These are phyloP conservation scores for Phortica variegata DNA, from an alignment of 1,140 invertebrate genomes.

Conservation along the genomic window DNA sequence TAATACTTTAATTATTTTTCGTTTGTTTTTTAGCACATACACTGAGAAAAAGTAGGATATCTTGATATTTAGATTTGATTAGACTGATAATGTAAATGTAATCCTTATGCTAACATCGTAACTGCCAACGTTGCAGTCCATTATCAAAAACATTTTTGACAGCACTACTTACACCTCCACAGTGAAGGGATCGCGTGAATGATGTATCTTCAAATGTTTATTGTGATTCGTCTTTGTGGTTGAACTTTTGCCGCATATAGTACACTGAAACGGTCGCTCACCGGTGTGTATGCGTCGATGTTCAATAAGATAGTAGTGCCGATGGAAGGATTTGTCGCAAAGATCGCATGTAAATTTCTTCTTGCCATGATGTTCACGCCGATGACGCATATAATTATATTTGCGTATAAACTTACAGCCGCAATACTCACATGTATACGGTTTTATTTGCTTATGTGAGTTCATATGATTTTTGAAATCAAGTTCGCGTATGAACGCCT, in stretches of 20 bases:
- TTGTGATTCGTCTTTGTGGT: conserved; percentile 87
- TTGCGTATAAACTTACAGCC: conserved; percentile 91
- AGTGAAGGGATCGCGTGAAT: conserved; percentile 79
- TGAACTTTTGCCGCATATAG: conserved; percentile 82
- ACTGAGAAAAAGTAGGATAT: too few relatives aligned
- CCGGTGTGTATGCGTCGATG: conserved; percentile 82
- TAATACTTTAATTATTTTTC: too few relatives aligned
- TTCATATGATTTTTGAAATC: conserved; percentile 83
- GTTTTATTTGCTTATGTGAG: conserved; percentile 75
- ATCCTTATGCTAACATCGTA: too few relatives aligned
- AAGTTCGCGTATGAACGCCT: conserved; percentile 75
- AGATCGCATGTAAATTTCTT: conserved; percentile 86
- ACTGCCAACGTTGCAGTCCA: too few relatives aligned
- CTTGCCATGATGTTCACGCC: conserved; percentile 84
- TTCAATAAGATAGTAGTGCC: conserved; percentile 83
- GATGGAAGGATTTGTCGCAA: conserved; percentile 83
- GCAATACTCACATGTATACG: conserved; percentile 90
- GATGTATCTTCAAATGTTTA: conserved; percentile 84
- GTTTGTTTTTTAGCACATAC: too few relatives aligned
- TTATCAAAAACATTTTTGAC: background rate
- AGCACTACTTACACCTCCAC: conserved; percentile 69
- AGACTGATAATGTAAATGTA: too few relatives aligned
- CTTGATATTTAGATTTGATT: too few relatives aligned
- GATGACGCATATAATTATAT: conserved; percentile 88
- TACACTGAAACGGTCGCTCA: conserved; percentile 78